These are phyloP conservation scores for Trachops cirrhosus DNA, from an alignment of 2,797 vertebrate genomes.

Conservation along the genomic window DNA sequence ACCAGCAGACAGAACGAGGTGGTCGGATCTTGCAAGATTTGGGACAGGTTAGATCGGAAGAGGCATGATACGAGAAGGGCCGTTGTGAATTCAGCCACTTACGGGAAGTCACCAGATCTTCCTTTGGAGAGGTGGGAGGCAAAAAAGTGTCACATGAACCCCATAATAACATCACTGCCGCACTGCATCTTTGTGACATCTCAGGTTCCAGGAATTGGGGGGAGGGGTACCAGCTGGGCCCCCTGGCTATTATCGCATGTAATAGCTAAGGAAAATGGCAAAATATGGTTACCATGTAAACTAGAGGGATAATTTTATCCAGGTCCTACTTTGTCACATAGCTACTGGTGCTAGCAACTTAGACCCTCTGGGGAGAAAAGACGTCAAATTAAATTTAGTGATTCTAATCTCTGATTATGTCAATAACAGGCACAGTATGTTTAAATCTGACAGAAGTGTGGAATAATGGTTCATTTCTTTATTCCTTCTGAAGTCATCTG, in stretches of 20 bases:
- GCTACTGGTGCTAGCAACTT: background rate
- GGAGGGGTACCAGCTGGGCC: accelerated
- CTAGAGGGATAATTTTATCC: background rate
- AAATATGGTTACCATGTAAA: background rate
- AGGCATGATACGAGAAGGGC: background rate
- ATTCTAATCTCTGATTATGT: background rate
- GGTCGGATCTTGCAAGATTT: background rate
- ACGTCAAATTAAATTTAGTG: background rate
- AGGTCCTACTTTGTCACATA: background rate
- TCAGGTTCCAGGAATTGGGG: background rate
- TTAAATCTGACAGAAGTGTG: background rate
- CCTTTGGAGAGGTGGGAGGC: background rate
- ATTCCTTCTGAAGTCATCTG: background rate
- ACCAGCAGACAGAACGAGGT: background rate
- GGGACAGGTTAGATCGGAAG: background rate
- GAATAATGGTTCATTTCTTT: background rate
- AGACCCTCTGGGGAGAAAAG: background rate
- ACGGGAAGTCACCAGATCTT: background rate
- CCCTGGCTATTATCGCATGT: background rate
- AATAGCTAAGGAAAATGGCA: background rate
- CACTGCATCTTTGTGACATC: accelerated
- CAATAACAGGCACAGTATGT: background rate
- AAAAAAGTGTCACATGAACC: background rate
- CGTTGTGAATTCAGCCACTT: background rate
- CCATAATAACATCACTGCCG: background rate